phyloP scores from a whole-genome alignment of 2,797 vertebrate species.

The Sphenopsis melanotis region DNA sequence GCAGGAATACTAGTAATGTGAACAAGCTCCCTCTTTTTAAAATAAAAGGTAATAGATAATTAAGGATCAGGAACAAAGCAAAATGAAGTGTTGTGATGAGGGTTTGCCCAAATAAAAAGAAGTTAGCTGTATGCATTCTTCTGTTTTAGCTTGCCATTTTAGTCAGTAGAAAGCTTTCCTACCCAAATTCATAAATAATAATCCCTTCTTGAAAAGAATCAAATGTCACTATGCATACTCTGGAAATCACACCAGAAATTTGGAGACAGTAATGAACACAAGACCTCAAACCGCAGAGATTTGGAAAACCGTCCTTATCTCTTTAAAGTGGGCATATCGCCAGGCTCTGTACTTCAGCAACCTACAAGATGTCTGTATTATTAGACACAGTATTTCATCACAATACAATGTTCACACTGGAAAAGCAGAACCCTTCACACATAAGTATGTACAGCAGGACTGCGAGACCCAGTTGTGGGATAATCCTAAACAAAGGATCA shows the following conservation, averaged over 20 bases:
- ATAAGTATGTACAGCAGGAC: background rate
- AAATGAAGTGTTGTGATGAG: background rate
- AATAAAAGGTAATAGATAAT: background rate
- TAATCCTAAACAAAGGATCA: background rate
- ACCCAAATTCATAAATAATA: background rate
- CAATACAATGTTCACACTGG: background rate
- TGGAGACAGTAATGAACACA: background rate
- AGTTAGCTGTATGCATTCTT: background rate
- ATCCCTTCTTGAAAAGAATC: background rate
- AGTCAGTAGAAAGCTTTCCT: background rate
- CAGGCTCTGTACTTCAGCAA: background rate
- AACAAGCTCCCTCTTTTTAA: background rate
- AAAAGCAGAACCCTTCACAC: background rate
- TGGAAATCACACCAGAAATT: background rate
- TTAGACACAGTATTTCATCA: background rate
- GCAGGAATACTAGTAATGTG: background rate
- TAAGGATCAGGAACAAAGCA: background rate
- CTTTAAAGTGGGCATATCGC: background rate
- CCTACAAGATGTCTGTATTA: background rate
- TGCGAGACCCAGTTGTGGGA: background rate
- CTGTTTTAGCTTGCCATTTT: background rate
- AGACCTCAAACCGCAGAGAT: background rate
- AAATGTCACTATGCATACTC: background rate
- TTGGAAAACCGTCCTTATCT: background rate
- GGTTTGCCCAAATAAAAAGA: background rate